These are phyloP conservation scores for Nomada ferruginata DNA, from an alignment of 2,888 invertebrate genomes.

Conservation along the genomic window DNA sequence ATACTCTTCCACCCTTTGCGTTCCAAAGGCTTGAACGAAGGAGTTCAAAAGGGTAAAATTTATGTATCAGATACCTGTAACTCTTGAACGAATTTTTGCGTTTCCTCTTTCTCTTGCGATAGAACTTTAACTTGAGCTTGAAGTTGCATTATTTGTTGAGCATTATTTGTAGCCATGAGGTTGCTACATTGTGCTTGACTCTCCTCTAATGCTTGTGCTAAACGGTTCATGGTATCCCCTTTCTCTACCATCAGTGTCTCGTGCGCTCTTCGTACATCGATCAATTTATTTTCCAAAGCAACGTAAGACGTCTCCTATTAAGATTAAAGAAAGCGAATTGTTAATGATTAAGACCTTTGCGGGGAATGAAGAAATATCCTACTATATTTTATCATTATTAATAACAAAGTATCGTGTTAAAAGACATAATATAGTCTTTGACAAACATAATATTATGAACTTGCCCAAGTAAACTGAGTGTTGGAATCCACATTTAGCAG, in stretches of 20 bases:
- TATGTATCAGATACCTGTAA: conserved; percentile 70
- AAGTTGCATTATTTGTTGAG: conserved; percentile 85
- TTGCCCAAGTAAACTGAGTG: conserved; percentile 73
- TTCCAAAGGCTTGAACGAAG: too few species aligned
- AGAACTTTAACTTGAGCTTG: conserved; percentile 85
- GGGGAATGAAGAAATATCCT: background rate
- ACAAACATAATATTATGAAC: conserved; percentile 56
- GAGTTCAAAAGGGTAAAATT: background rate
- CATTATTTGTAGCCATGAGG: conserved; percentile 83
- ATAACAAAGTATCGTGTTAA: conserved; percentile 12
- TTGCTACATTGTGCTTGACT: conserved; percentile 86
- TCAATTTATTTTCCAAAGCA: conserved; percentile 77
- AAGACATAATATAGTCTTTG: conserved; percentile 3
- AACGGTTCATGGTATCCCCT: conserved; percentile 87
- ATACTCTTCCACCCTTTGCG: background rate
- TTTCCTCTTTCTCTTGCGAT: conserved; percentile 85
- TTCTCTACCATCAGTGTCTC: conserved; percentile 88
- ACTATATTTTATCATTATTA: background rate
- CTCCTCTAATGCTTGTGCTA: conserved; percentile 87
- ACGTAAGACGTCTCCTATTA: conserved; percentile 76
- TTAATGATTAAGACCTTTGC: background rate
- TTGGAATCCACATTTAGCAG: conserved; percentile 71
- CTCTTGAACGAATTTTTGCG: conserved; percentile 78
- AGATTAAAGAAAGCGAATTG: conserved; percentile 8
- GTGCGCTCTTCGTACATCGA: conserved; percentile 86